phyloP scores from a whole-genome alignment of 2,888 invertebrate species.

The Antheraea yamamai region DNA sequence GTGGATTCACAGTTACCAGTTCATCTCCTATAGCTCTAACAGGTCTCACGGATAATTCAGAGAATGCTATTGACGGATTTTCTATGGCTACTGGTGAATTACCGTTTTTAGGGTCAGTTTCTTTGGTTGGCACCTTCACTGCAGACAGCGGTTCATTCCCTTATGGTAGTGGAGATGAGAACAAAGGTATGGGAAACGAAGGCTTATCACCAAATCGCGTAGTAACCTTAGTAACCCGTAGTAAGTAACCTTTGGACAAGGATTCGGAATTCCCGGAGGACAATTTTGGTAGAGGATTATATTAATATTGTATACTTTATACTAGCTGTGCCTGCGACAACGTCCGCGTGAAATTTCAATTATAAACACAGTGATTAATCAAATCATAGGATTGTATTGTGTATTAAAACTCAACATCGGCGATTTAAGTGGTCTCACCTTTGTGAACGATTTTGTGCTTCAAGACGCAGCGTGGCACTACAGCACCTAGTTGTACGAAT shows the following conservation, averaged over 20 bases:
- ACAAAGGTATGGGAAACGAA: conserved; percentile 18
- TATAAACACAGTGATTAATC: too few relatives aligned
- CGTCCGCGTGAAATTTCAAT: too few relatives aligned
- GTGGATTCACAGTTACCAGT: conserved; percentile 20
- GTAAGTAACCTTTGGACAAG: conserved; percentile 8
- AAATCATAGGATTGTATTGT: too few relatives aligned
- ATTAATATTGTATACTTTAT: not conserved
- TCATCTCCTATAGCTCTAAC: conserved; percentile 22
- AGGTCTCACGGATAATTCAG: conserved; percentile 17
- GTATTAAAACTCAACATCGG: too few relatives aligned
- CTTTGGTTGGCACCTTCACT: conserved; percentile 26
- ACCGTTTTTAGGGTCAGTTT: conserved; percentile 28
- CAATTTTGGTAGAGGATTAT: conserved; percentile 13
- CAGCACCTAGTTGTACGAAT: too few relatives aligned
- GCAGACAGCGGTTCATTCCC: conserved; percentile 26
- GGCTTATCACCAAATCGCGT: conserved; percentile 12
- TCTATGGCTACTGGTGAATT: conserved; percentile 29
- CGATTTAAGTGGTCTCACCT: too few relatives aligned
- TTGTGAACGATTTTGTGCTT: too few relatives aligned
- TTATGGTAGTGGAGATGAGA: conserved; percentile 27
- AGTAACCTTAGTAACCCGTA: too few relatives aligned
- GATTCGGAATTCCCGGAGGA: conserved; percentile 1
- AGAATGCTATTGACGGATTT: conserved; percentile 27
- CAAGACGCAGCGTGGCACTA: too few relatives aligned
- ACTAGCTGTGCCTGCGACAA: too few relatives aligned